phyloP scores from a whole-genome alignment of 2,888 invertebrate species.

The Lasioglossum pauxillum region DNA sequence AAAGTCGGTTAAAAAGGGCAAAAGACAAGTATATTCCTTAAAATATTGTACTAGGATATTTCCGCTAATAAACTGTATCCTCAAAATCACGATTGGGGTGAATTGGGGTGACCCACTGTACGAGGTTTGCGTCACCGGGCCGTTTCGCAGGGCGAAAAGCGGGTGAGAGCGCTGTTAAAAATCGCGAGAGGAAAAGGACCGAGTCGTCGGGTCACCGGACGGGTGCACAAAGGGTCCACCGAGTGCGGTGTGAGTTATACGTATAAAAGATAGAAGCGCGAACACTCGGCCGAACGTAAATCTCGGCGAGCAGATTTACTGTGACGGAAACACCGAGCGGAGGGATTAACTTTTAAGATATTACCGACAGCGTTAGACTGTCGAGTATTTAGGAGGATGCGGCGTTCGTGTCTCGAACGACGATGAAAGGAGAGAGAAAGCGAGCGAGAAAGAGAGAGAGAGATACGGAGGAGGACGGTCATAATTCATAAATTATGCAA shows the following conservation, averaged over 20 bases:
- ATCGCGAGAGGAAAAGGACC: neutral
- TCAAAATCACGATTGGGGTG: too few relatives aligned
- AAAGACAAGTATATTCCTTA: too few relatives aligned
- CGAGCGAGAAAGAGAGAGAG: neutral
- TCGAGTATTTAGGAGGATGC: slow-evolving; percentile 38
- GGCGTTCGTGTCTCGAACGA: slow-evolving; percentile 6
- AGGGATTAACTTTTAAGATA: slow-evolving; percentile 59
- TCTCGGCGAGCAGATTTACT: slow-evolving; percentile 52
- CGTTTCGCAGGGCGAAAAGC: neutral
- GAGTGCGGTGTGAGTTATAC: neutral
- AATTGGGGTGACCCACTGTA: too few relatives aligned
- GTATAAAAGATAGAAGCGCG: slow-evolving; percentile 27
- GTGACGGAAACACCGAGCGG: slow-evolving; percentile 46
- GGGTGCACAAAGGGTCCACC: neutral
- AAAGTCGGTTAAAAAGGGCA: too few relatives aligned
- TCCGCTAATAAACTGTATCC: too few relatives aligned
- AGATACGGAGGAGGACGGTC: slow-evolving; percentile 30
- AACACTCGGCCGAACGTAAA: slow-evolving; percentile 37
- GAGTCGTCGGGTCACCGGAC: neutral
- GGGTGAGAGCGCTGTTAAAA: neutral
- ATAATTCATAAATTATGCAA: slow-evolving; percentile 75
- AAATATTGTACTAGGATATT: too few relatives aligned
- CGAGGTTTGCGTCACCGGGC: neutral
- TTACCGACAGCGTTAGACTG: slow-evolving; percentile 23
- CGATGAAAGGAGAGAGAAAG: neutral